A percentile compares a stretch with the other conserved stretches of the same genome.
phyloP scores from a whole-genome alignment of 2,888 invertebrate genomes.

The Drepanosiphum platanoidis region DNA sequence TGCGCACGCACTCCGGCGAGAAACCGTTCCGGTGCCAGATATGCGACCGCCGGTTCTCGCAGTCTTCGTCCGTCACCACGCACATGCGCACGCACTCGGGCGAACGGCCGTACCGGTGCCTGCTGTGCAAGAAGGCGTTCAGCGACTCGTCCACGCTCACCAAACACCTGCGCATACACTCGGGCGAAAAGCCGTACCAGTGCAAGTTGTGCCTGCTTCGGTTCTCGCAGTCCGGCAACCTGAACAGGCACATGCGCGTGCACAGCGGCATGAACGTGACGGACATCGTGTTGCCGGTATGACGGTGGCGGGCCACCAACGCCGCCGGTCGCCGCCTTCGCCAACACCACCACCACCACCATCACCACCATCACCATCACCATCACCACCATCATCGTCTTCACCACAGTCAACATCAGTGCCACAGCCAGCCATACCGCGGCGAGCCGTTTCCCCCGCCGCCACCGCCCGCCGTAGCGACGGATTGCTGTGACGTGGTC shows the following conservation, averaged over 20 bases:
- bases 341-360: not conserved
- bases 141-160: slow-evolving; percentile 98
- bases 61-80: slow-evolving; percentile 94
- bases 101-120: slow-evolving; percentile 93
- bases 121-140: slow-evolving; percentile 97
- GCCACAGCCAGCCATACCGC: not conserved
- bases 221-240: slow-evolving; percentile 98
- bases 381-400: not conserved
- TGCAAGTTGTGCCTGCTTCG: slow-evolving; percentile 94
- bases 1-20: slow-evolving; percentile 95
- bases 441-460: not conserved
- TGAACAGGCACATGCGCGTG: slow-evolving; percentile 98
- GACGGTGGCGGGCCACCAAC: slow-evolving; percentile 18
- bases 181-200: slow-evolving; percentile 96
- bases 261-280: slow-evolving; percentile 73
- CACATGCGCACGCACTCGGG: slow-evolving; percentile 99
- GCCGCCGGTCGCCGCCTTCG: not conserved
- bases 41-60: slow-evolving; percentile 96
- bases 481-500: not conserved
- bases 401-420: not conserved
- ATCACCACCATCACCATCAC: not conserved
- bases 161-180: slow-evolving; percentile 91
- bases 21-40: slow-evolving; percentile 97
- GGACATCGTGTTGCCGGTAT: slow-evolving; percentile 40
- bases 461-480: not conserved